Conservation (phyloP, 2,113 vertebrate species). For the Eretmochelys imbricata region DNA sequence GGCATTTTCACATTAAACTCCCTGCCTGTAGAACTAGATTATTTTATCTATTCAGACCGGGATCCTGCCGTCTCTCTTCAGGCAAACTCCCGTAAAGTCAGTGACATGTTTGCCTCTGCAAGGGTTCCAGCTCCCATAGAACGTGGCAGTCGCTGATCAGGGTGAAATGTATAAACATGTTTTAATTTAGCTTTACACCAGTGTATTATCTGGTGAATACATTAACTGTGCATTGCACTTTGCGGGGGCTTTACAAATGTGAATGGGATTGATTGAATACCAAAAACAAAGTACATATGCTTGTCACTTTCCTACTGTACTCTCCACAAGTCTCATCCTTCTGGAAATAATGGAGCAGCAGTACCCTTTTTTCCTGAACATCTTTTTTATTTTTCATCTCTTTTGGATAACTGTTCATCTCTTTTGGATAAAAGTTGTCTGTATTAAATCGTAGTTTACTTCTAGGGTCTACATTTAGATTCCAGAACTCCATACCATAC, state of each 20-base stretch:
- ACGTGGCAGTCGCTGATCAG: background rate
- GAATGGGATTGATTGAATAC: slow-evolving; percentile 36
- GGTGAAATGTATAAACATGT: background rate
- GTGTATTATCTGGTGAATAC: background rate
- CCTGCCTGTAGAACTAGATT: background rate
- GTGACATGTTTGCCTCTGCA: fast-evolving
- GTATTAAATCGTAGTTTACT: background rate
- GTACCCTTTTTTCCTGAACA: background rate
- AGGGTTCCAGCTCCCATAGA: background rate
- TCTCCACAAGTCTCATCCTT: background rate
- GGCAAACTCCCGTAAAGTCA: fast-evolving
- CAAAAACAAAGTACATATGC: slow-evolving; percentile 1
- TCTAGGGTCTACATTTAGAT: background rate
- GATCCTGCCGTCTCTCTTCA: fast-evolving
- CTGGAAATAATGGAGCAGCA: slow-evolving; percentile 8
- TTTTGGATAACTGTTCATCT: background rate
- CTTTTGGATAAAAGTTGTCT: background rate
- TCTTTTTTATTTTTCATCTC: background rate
- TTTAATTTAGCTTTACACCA: slow-evolving; percentile 22
- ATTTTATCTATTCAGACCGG: background rate
- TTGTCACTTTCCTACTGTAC: slow-evolving; percentile 9
- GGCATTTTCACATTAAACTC: background rate
- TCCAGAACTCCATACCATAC: background rate
- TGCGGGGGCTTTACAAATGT: slow-evolving; percentile 37
- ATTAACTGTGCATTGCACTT: slow-evolving; percentile 26